Percentiles rank a stretch among this genome's conserved stretches.
Conservation (phyloP, 2,113 vertebrate genomes). For the Protobothrops mucrosquamatus region DNA sequence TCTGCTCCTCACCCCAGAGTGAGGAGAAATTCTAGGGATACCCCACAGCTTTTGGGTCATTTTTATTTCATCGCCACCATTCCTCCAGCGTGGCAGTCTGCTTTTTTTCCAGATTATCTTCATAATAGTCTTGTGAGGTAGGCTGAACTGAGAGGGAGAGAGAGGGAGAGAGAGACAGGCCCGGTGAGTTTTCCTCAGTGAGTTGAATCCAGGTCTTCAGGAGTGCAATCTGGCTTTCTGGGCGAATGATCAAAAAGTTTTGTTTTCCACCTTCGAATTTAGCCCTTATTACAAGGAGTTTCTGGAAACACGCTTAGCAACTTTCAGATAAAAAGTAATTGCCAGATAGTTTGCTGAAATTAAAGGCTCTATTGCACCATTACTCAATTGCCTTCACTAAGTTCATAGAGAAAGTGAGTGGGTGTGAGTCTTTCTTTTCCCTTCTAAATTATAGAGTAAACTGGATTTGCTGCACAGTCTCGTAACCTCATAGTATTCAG, state of each 20-base stretch:
- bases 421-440: not conserved
- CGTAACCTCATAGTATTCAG: not conserved
- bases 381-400: not conserved
- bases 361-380: not conserved
- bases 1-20: not conserved
- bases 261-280: not conserved
- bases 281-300: not conserved
- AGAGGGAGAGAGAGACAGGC: not conserved
- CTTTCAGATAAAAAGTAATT: constrained; percentile 23
- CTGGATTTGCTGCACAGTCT: not conserved
- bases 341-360: constrained; percentile 11
- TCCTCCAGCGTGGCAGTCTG: not conserved
- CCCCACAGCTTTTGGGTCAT: not conserved
- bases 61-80: not conserved
- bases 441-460: not conserved
- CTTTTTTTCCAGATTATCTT: not conserved
- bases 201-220: not conserved
- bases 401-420: not conserved
- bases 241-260: not conserved
- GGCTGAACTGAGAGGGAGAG: not conserved
- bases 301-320: not conserved
- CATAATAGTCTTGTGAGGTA: not conserved
- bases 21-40: not conserved
- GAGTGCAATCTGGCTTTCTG: not conserved
- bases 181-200: not conserved